These are phyloP conservation scores for Tylochromis polylepis DNA, from an alignment of 2,113 vertebrate species.

Conservation along the genomic window DNA sequence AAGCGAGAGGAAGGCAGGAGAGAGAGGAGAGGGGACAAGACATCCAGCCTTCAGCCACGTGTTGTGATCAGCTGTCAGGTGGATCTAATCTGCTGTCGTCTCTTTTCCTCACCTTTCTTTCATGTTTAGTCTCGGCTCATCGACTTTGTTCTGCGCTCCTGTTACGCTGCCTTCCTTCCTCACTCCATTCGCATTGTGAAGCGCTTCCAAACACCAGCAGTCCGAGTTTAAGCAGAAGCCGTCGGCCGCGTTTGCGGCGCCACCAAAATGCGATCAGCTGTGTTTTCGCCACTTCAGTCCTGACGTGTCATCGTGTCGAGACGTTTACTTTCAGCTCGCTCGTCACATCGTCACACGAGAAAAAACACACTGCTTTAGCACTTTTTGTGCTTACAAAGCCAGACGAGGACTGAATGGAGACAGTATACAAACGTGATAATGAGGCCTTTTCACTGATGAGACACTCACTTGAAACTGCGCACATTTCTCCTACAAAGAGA, in stretches of 20 bases:
- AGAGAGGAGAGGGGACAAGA: conserved; percentile 23
- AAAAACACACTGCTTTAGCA: conserved; percentile 39
- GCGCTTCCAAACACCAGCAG: neutral
- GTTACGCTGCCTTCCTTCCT: neutral
- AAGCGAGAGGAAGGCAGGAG: neutral
- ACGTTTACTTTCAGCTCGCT: conserved; percentile 37
- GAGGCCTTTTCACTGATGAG: conserved; percentile 66
- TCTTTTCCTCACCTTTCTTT: conserved; percentile 41
- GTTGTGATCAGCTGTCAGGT: conserved; percentile 48
- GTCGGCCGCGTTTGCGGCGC: neutral
- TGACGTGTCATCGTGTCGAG: conserved; percentile 25
- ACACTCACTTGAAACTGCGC: conserved; percentile 60
- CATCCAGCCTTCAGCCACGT: conserved; percentile 31
- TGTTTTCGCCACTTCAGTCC: conserved; percentile 19
- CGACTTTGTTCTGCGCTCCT: neutral
- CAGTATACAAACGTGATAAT: conserved; percentile 65
- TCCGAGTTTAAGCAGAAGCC: neutral
- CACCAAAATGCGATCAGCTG: neutral
- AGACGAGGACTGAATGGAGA: conserved; percentile 59
- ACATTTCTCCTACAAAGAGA: conserved; percentile 67
- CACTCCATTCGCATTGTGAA: neutral
- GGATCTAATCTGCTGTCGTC: conserved; percentile 21
- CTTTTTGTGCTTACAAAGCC: conserved; percentile 71
- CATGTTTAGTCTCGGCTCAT: conserved; percentile 32
- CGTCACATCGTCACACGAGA: conserved; percentile 14